A percentile compares a stretch with the other conserved stretches of the same genome.
Evolutionary conservation across 2,888 invertebrate species (phyloP).

Genomic region (Pterostichus niger): DNA sequence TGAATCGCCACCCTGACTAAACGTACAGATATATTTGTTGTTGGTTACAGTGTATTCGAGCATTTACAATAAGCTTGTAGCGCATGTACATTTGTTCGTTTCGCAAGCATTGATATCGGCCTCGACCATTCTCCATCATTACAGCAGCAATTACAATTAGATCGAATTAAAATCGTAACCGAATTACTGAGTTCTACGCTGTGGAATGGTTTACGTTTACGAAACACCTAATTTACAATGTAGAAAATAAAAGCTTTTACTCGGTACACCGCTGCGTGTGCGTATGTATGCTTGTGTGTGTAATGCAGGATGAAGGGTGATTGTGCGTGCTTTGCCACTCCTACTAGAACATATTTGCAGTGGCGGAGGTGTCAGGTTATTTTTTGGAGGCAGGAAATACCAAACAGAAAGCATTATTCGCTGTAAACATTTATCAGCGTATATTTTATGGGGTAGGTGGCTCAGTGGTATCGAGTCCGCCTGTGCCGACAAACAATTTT

Average conservation of each 20-base stretch:
- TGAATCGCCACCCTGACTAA: too few species aligned
- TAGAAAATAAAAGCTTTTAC: conserved; percentile 6
- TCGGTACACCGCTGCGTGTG: background rate
- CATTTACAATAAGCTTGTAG: too few species aligned
- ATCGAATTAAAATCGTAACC: conserved; percentile 20
- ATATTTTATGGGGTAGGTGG: too few species aligned
- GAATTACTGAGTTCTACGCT: background rate
- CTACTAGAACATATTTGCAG: background rate
- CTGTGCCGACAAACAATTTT: too few species aligned
- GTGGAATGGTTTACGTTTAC: background rate
- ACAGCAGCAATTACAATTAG: conserved; percentile 13
- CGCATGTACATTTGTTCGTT: background rate
- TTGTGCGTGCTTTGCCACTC: too few species aligned
- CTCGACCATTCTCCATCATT: conserved; percentile 11
- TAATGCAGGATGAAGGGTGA: background rate
- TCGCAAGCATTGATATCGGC: background rate
- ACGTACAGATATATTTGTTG: too few species aligned
- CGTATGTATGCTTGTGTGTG: background rate
- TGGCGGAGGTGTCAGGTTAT: background rate
- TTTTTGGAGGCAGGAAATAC: too few species aligned
- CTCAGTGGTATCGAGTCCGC: too few species aligned
- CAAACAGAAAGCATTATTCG: too few species aligned
- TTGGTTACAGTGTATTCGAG: too few species aligned
- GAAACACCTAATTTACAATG: conserved; percentile 21
- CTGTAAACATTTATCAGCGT: too few species aligned